Evolutionary conservation across 1,140 invertebrate genomes (phyloP), one percentile per base, ranked within the genome.

Genomic region (Trichogramma pretiosum): DNA sequence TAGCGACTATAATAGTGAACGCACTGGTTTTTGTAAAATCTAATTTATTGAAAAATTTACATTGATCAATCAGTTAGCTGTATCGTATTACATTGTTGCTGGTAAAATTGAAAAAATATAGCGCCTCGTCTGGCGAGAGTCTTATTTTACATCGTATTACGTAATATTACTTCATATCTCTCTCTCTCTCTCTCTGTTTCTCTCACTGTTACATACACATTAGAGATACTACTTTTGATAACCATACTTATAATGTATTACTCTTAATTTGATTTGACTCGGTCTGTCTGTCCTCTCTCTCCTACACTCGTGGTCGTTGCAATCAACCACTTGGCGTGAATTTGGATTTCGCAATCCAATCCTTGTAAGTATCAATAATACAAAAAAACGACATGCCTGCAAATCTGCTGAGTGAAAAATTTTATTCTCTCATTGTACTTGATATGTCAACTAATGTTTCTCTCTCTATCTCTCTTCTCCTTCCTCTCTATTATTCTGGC

Each of bases 191-290:
- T 39, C 18, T 39, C 14, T 39, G 23, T 22, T 23, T 39, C n/a
- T 39, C 13, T 8, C 13, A 18, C 37, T 39, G 9, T 10, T 23
- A 19, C 18, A 2, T 3, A 30, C 13, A 8, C 13, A 8, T 7
- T 13, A 13, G 26, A 30, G 13, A 30, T n/a, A n/a, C n/a, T n/a
- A n/a, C n/a, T 40, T 56, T 56, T 28, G 22, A 46, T 46, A 21
- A 38, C 19, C n/a, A 56, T 52, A 46, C 61, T 35, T 56, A 50
- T 53, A 43, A 57, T 68, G 53, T 62, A 63, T 67, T 72, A 67
- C 59, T 65, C 57, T 64, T 64, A 68, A 67, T 70, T 70, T 64
- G 65, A 68, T 69, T 66, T 64, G 64, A 60, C 68, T 69, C 60
- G 59, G 60, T 68, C 59, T 62, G 53, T 58, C 59, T 59, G 45